Percentiles rank a stretch among this genome's conserved stretches.
Evolutionary conservation across 1,140 invertebrate species (phyloP).

Genomic region (Lethrus apterus): DNA sequence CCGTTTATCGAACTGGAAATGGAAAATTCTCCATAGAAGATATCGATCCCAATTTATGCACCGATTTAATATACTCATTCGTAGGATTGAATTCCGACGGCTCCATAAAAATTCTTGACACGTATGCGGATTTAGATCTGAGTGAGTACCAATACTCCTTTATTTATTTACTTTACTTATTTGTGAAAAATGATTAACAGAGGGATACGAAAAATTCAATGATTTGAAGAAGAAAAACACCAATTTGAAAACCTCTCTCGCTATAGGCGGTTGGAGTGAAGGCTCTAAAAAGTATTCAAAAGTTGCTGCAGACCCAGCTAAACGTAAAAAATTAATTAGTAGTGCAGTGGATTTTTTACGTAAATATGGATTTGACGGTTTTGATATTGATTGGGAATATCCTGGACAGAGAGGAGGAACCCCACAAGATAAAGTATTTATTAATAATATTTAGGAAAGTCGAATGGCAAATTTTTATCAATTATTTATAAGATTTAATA

Average conservation of each 20-base stretch:
- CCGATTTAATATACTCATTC: slow-evolving; percentile 67
- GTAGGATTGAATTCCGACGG: slow-evolving; percentile 50
- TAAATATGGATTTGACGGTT: slow-evolving; percentile 67
- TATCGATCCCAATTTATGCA: slow-evolving; percentile 62
- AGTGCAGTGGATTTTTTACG: slow-evolving; percentile 52
- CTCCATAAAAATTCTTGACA: slow-evolving; percentile 50
- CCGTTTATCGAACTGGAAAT: slow-evolving; percentile 54
- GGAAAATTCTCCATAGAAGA: slow-evolving; percentile 59
- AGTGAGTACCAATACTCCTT: no score
- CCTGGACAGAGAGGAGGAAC: slow-evolving; percentile 58
- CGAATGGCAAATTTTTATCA: no score
- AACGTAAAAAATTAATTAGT: slow-evolving; percentile 52
- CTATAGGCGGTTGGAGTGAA: slow-evolving; percentile 73
- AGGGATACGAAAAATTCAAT: slow-evolving; percentile 49
- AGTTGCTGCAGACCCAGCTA: slow-evolving; percentile 35
- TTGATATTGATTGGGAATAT: slow-evolving; percentile 80
- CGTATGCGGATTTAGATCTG: slow-evolving; percentile 50
- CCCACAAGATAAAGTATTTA: slow-evolving; percentile 41
- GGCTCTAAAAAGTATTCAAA: slow-evolving; percentile 59
- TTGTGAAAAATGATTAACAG: no score
- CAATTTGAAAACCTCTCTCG: slow-evolving; percentile 58
- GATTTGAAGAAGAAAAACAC: slow-evolving; percentile 56
- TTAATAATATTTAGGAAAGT: slow-evolving; percentile 30
- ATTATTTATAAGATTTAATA: no score
- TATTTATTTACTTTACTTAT: no score